Evolutionary conservation across 2,888 invertebrate genomes (phyloP), one percentile per base, ranked within the genome.

Genomic region (Leptothorax acervorum): DNA sequence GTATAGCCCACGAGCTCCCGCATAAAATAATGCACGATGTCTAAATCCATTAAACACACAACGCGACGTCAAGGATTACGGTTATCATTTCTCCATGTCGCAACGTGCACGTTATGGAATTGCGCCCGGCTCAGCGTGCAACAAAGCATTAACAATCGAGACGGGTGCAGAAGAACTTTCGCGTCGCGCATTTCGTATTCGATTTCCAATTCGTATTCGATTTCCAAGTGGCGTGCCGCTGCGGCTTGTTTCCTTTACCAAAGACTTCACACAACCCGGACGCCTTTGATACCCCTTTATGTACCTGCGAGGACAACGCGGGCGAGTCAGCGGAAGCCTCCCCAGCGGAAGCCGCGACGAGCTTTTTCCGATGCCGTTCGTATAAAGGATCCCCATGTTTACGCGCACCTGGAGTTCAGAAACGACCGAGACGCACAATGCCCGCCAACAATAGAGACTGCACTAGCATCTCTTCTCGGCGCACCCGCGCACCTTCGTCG

Each of bases 401-500:
- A 85, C 81, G 85, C 75, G 85, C 85, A 82, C 82, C 82, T 82
- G 86, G 75, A 75, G 66, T 70, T 71, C 63, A 63, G 63, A 68
- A 57, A 75, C 60, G 51, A 62, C 70, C 51, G 42, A 70, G 35
- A 75, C 71, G 71, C 81, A 81, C 84, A 84, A 81, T 83, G 71
- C 53, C 68, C 68, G 79, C 70, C 70, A 83, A 83, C 84, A 84
- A 84, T 84, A 63, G 84, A 42, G 60, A 55, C 65, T 28, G 39
- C 51, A 23, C 51, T 65, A 57, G 83, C 53, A 5, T 48, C 45
- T 51, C 62, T 28, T 70, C 35, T 70, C 35, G 35, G 23, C 35
- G 75, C 63, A 53, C 48, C 60, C 81, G 18, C 51, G 15, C 9
- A 35, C 35, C 66, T 48, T 68, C 60, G 79, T 73, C 79, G 8